Percentiles rank a stretch among this genome's conserved stretches.
Conservation (phyloP, 2,113 vertebrate species). For the Phoenicopterus ruber region DNA sequence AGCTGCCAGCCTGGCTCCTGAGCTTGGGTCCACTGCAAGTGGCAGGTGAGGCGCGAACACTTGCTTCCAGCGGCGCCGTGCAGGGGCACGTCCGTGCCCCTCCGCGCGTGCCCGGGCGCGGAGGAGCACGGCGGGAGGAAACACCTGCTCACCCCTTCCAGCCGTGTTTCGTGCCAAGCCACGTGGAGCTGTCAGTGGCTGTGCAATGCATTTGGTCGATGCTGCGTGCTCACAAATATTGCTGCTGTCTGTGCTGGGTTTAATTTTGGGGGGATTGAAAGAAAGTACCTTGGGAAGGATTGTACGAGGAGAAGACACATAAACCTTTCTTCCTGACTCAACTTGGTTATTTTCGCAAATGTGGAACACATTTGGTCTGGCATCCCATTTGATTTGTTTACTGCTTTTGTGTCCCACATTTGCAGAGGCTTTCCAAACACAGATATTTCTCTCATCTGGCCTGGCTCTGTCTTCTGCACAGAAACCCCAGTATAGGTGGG, state of each 20-base stretch:
- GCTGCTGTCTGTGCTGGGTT: constrained; percentile 24
- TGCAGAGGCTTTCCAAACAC: constrained; percentile 1
- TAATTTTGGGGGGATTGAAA: constrained; percentile 1
- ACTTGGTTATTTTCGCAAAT: constrained; percentile 42
- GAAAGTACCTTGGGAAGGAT: constrained; percentile 34
- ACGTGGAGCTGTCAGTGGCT: background rate
- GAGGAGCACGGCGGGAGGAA: background rate
- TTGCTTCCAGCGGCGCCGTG: fast-evolving
- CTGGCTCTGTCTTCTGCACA: constrained; percentile 16
- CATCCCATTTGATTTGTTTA: constrained; percentile 57
- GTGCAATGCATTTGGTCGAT: background rate
- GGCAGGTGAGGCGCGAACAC: fast-evolving
- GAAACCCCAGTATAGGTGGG: background rate
- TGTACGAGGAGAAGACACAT: constrained; percentile 16
- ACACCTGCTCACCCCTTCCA: background rate
- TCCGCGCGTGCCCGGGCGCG: fast-evolving
- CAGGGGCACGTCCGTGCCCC: background rate
- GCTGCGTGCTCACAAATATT: background rate
- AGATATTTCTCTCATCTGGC: constrained; percentile 43
- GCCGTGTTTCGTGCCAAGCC: background rate
- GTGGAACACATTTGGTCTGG: constrained; percentile 50
- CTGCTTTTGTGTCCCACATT: constrained; percentile 42
- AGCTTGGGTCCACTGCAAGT: background rate
- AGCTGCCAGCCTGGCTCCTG: background rate
- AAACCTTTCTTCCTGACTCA: constrained; percentile 48